Base-by-base conservation (phyloP, 2,888 invertebrate genomes). In the Camponotus fellah region DNA sequence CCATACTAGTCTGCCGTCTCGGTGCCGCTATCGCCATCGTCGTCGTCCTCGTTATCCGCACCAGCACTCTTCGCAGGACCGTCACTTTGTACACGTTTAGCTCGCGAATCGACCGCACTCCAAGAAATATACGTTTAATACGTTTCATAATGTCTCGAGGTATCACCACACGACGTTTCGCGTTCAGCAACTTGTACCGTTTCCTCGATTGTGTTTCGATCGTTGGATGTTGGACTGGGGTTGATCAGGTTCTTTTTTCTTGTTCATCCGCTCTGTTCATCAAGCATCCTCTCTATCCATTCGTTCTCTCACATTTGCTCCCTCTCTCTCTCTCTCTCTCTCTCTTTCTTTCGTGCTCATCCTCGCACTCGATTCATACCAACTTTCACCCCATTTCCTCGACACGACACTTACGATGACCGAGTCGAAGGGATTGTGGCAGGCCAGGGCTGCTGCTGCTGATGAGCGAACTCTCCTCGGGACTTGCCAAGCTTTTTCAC, bases 401-500 rank as follows among this genome's bases (percentile, higher is more conserved):
- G 72, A 80, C 81, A 83, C 88, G 86, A 90, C 89, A 95, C 94
- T 95, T 94, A 95, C 94, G 94, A 94, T 94, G 93, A 94, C 94
- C 92, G 94, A 94, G 90, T 94, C 93, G 93, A 94, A 95, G 92
- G 94, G 94, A 94, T 95, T 93, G 93, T 94, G 94, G 93, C 94
- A 94, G 94, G 94, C 94, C 94, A 94, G 94, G 93, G 92, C 93
- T 93, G 90, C 90, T 91, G 91, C 91, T 91, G 91, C 88, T 88
- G 91, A 87, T 87, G 90, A 88, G 83, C 89, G 83, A 86, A 87
- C 90, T 89, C 90, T 89, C 86, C 90, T 89, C 89, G 90, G 89
- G 89, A 89, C 85, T 86, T 85, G 87, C 88, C 79, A 90, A 90
- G 90, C 87, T 89, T 89, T 91, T 92, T 93, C 93, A 93, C 92